Conservation (phyloP, 2,888 invertebrate species). For the Melanostoma mellinum region DNA sequence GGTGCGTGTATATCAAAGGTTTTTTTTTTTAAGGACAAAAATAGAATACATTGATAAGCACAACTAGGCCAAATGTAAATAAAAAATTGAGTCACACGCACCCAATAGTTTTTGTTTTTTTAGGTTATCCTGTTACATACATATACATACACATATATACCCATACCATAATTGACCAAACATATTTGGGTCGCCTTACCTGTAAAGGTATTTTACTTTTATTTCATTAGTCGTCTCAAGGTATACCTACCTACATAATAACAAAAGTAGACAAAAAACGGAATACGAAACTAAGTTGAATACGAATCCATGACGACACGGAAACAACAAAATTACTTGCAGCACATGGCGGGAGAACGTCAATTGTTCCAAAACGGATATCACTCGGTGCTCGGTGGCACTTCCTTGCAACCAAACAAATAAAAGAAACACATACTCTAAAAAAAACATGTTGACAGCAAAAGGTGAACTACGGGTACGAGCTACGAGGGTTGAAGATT, state of each 20-base stretch:
- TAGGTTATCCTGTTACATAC: constrained; percentile 9
- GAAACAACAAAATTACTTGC: constrained; percentile 31
- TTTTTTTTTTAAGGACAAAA: constrained; percentile 3
- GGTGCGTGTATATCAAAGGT: neutral
- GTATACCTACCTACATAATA: neutral
- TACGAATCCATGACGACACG: constrained; percentile 57
- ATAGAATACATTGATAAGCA: constrained; percentile 7
- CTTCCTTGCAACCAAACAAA: constrained; percentile 57
- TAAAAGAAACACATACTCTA: constrained; percentile 31
- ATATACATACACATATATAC: too few species aligned
- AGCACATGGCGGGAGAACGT: constrained; percentile 25
- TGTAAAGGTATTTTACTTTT: constrained; percentile 36
- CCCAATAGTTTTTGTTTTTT: constrained; percentile 31
- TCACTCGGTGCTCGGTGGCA: constrained; percentile 61
- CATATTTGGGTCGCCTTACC: constrained; percentile 45
- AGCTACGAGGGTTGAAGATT: neutral
- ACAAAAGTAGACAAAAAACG: constrained; percentile 15
- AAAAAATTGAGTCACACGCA: constrained; percentile 38
- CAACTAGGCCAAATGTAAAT: constrained; percentile 56
- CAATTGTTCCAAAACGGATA: constrained; percentile 45
- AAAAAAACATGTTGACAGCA: too few species aligned
- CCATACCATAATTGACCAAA: constrained; percentile 44
- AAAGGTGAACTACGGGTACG: too few species aligned
- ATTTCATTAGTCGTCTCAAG: neutral
- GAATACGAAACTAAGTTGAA: constrained; percentile 28